Percentiles rank a stretch among this genome's conserved stretches.
phyloP scores from a whole-genome alignment of 2,888 invertebrate genomes.

The Eupithecia pulchellata region DNA sequence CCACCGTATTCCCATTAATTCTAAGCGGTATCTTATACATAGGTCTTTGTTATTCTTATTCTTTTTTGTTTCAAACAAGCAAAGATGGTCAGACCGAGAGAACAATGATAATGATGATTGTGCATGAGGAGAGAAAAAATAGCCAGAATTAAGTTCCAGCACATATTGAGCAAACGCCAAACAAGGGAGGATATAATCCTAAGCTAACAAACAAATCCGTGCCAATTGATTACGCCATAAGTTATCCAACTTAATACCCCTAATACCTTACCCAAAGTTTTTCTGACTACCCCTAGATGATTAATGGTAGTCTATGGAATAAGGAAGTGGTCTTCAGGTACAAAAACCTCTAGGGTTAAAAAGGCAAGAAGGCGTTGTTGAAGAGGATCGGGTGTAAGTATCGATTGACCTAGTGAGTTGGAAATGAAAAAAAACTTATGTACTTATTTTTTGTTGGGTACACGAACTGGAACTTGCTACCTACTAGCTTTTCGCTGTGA shows the following conservation, averaged over 20 bases:
- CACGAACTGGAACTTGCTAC: background rate
- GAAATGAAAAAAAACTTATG: conserved; percentile 22
- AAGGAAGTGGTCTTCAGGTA: conserved; percentile 20
- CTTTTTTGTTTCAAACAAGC: too few relatives aligned
- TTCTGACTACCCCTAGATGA: conserved; percentile 35
- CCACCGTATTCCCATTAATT: too few relatives aligned
- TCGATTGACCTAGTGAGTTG: conserved; percentile 27
- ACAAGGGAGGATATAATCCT: conserved; percentile 17
- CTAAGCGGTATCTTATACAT: too few relatives aligned
- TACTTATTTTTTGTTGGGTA: background rate
- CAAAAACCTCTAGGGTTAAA: conserved; percentile 29
- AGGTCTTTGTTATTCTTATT: too few relatives aligned
- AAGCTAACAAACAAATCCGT: conserved; percentile 36
- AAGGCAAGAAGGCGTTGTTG: conserved; percentile 32
- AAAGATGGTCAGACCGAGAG: too few relatives aligned
- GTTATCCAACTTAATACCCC: conserved; percentile 33
- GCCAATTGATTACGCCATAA: conserved; percentile 37
- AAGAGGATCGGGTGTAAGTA: conserved; percentile 14
- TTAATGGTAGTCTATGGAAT: conserved; percentile 24
- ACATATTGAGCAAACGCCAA: conserved; percentile 2
- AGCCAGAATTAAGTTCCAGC: background rate
- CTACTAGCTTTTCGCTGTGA: background rate
- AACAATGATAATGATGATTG: background rate
- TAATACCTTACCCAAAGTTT: conserved; percentile 34
- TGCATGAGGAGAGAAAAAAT: background rate